Percentiles rank a stretch among this genome's conserved stretches.
phyloP scores from a whole-genome alignment of 2,113 vertebrate species.

The Megaceryle torquata region DNA sequence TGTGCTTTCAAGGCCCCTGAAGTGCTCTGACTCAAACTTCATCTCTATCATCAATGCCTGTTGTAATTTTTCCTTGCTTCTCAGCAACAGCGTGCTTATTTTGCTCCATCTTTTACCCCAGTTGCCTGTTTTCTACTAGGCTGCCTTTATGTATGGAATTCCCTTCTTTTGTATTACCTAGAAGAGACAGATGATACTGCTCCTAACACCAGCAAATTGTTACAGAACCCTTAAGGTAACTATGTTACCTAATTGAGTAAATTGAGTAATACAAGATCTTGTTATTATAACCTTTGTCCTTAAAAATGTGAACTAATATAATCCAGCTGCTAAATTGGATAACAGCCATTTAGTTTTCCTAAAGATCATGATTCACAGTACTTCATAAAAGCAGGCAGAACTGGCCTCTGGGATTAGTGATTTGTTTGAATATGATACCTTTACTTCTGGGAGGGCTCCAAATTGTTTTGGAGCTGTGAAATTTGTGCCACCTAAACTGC shows the following conservation, averaged over 20 bases:
- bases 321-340: slow-evolving; percentile 32
- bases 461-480: not conserved
- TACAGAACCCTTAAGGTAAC: slow-evolving; percentile 24
- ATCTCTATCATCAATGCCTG: not conserved
- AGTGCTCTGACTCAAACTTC: not conserved
- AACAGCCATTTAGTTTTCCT: slow-evolving; percentile 31
- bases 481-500: slow-evolving; percentile 11
- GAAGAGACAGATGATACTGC: not conserved
- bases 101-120: not conserved
- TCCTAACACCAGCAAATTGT: not conserved
- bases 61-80: not conserved
- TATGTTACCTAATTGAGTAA: slow-evolving; percentile 25
- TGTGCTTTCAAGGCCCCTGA: not conserved
- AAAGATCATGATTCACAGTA: slow-evolving; percentile 29
- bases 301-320: slow-evolving; percentile 49
- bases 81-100: not conserved
- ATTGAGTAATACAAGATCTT: not conserved
- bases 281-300: slow-evolving; percentile 58
- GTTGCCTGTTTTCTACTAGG: not conserved
- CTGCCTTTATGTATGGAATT: not conserved
- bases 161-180: not conserved
- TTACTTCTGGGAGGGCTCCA: slow-evolving; percentile 21
- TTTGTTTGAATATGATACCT: not conserved
- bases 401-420: slow-evolving; percentile 14
- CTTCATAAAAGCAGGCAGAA: not conserved